Conservation (phyloP, 2,888 invertebrate genomes). For the Pycnomerus fuliginosus region DNA sequence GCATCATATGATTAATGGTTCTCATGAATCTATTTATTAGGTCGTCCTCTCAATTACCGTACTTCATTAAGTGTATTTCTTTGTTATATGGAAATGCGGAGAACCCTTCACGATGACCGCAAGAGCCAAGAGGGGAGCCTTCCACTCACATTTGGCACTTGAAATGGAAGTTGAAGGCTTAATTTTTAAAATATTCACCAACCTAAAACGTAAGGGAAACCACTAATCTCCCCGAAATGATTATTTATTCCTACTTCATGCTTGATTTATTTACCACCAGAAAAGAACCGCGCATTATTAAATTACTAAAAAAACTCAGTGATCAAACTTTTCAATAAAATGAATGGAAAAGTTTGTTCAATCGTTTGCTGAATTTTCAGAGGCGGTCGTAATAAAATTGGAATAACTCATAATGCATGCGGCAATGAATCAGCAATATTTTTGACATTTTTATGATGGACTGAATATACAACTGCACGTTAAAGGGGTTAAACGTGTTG, state of each 20-base stretch:
- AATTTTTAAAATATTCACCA: slow-evolving; percentile 1
- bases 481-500: too few species aligned
- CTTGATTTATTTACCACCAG: slow-evolving; percentile 9
- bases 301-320: too few species aligned
- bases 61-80: slow-evolving; percentile 41
- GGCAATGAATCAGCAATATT: too few species aligned
- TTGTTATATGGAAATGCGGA: slow-evolving; percentile 36
- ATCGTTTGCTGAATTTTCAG: too few species aligned
- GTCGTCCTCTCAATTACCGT: slow-evolving; percentile 35
- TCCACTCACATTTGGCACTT: not conserved
- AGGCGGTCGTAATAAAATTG: too few species aligned
- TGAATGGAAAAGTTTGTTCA: too few species aligned
- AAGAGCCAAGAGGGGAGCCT: not conserved
- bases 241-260: not conserved
- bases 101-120: slow-evolving; percentile 1
- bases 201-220: not conserved
- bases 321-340: too few species aligned
- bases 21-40: slow-evolving; percentile 43
- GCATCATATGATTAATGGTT: slow-evolving; percentile 42
- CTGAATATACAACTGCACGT: too few species aligned
- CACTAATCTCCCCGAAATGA: slow-evolving; percentile 1
- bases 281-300: slow-evolving; percentile 16
- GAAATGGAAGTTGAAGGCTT: not conserved
- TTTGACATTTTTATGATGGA: too few species aligned
- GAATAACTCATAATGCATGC: too few species aligned